phyloP scores from a whole-genome alignment of 2,888 invertebrate species.

The Pantelozetes paolii region DNA sequence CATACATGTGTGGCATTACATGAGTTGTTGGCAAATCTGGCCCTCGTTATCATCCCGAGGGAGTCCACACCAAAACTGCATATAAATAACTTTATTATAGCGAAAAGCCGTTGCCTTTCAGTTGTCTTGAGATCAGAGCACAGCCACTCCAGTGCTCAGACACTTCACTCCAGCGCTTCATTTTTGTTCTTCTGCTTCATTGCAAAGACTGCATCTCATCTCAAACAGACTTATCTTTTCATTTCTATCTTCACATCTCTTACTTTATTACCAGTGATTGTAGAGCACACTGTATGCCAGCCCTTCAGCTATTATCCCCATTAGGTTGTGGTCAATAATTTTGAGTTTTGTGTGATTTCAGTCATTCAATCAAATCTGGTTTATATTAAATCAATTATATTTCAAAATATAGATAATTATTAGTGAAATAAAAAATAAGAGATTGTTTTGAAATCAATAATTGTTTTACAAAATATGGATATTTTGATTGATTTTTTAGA shows the following conservation, averaged over 20 bases:
- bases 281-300: background rate
- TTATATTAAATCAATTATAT: no score
- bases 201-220: constrained; percentile 18
- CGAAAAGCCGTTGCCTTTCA: constrained; percentile 10
- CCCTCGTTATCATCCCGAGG: constrained; percentile 21
- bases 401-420: no score
- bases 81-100: constrained; percentile 29
- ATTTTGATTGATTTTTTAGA: no score
- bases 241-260: background rate
- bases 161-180: background rate
- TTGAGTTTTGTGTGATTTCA: no score
- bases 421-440: no score
- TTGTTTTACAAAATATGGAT: no score
- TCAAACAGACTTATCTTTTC: constrained; percentile 13
- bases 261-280: no score
- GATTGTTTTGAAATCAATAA: no score
- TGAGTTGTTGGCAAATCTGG: constrained; percentile 13
- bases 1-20: no score
- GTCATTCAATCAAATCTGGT: no score
- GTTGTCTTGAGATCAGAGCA: constrained; percentile 15
- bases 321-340: constrained; percentile 2
- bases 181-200: background rate
- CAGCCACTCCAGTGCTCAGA: background rate
- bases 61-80: constrained; percentile 26
- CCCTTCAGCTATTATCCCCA: background rate